These are phyloP conservation scores for Trisateles emortualis DNA, from an alignment of 2,888 invertebrate genomes.

Conservation along the genomic window DNA sequence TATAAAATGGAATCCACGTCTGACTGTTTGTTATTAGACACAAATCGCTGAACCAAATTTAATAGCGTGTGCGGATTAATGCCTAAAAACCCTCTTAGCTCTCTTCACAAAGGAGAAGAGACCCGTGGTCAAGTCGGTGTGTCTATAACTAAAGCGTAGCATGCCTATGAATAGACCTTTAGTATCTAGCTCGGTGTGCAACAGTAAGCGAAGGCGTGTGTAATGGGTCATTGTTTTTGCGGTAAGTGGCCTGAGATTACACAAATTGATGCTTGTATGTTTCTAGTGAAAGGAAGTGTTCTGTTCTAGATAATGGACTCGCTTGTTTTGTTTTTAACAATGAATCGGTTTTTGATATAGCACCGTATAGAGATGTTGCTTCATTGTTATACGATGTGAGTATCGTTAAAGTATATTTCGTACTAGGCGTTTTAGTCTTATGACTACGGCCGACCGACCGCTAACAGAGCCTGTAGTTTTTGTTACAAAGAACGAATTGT, in stretches of 20 bases:
- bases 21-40: too few relatives aligned
- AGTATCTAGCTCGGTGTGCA: not conserved
- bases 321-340: conserved; percentile 68
- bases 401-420: not conserved
- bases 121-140: too few relatives aligned
- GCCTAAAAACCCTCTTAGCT: too few relatives aligned
- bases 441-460: not conserved
- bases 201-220: conserved; percentile 54
- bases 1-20: too few relatives aligned
- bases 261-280: conserved; percentile 72
- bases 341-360: conserved; percentile 51
- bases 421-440: not conserved
- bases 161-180: not conserved
- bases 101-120: too few relatives aligned
- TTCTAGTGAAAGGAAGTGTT: conserved; percentile 76
- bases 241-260: conserved; percentile 73
- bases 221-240: conserved; percentile 79
- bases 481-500: too few relatives aligned
- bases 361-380: conserved; percentile 18
- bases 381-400: conserved; percentile 2
- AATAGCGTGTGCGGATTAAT: too few relatives aligned
- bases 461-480: too few relatives aligned
- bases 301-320: conserved; percentile 64
- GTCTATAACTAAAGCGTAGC: too few relatives aligned
- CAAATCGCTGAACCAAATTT: too few relatives aligned